Base-by-base conservation (phyloP, 2,113 vertebrate species). In the Phyllostomus hastatus region DNA sequence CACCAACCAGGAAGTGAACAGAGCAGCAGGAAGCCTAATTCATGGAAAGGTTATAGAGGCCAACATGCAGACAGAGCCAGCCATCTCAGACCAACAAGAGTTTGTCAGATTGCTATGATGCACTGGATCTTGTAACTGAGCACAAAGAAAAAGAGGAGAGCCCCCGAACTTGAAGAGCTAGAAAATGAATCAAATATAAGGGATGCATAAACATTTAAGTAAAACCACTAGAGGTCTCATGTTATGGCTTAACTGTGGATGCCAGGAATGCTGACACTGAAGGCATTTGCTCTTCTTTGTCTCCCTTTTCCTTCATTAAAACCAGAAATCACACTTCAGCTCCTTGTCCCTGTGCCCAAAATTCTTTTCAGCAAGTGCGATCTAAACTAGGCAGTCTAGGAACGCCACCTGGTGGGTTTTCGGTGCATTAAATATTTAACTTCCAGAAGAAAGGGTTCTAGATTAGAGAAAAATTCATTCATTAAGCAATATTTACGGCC, bases 361-460 rank as follows among this genome's bases (percentile, higher is more conserved):
- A 66, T 72, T 92, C 57, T 46, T 90, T 33, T 48, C 67, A 43
- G 10, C 15, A 4, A 11, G 4, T 41, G n/a, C 4, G 12, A 70
- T 17, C 10, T 4, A n/a, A 59, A 70, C 5, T n/a, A 41, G 15
- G 7, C 14, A 28, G 50, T 66, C 66, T 57, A 57, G 8, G 35
- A 89, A 3, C 28, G 43, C 96, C 94, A 61, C 73, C 95, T 96
- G 67, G 43, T 96, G 96, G 84, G 1, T 6, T 0, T 85, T 76
- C 17, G 0, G 54, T 26, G 57, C 57, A 94, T 85, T 75, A 61
- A 43, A 75, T 35, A 80, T 35, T 79, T 79, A 57, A 24, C 38
- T 66, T 70, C 41, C 57, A 20, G 31, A 72, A 4, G 4, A 57
- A 50, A 66, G 31, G 2, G 3, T 17, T 79, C 38, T 12, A 22